A percentile compares a stretch with the other conserved stretches of the same genome.
phyloP scores from a whole-genome alignment of 2,113 vertebrate species.

The Protobothrops flavoviridis region DNA sequence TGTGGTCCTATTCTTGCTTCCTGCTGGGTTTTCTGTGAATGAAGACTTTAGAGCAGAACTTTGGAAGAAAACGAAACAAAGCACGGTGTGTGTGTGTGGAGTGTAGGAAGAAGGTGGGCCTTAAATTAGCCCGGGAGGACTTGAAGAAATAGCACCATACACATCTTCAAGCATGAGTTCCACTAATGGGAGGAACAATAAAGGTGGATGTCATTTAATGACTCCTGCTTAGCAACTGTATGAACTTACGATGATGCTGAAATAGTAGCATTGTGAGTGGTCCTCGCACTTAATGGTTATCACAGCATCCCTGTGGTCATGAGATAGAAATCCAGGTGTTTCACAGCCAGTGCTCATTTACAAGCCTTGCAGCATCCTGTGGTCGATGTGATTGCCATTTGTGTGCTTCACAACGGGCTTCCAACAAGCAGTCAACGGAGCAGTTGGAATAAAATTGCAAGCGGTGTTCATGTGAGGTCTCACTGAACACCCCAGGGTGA shows the following conservation, averaged over 20 bases:
- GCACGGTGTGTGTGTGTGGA: not conserved
- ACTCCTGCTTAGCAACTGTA: not conserved
- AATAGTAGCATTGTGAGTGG: not conserved
- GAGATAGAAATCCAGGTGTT: not conserved
- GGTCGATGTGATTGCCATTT: not conserved
- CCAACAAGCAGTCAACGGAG: not conserved
- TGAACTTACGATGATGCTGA: not conserved
- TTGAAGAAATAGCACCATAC: not conserved
- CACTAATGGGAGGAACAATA: not conserved
- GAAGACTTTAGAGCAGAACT: not conserved
- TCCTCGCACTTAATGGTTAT: not conserved
- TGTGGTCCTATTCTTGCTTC: not conserved
- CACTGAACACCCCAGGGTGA: no score
- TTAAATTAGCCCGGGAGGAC: not conserved
- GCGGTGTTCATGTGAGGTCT: no score
- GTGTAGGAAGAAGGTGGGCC: not conserved
- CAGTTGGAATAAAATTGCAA: not conserved
- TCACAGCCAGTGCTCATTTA: not conserved
- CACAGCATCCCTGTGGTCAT: not conserved
- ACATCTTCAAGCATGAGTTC: not conserved
- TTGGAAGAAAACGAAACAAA: not conserved
- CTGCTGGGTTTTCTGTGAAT: not conserved
- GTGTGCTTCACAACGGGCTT: not conserved
- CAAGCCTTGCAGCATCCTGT: not conserved
- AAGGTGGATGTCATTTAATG: not conserved